phyloP scores from a whole-genome alignment of 1,140 invertebrate species.

The Neotoxoptera formosana region DNA sequence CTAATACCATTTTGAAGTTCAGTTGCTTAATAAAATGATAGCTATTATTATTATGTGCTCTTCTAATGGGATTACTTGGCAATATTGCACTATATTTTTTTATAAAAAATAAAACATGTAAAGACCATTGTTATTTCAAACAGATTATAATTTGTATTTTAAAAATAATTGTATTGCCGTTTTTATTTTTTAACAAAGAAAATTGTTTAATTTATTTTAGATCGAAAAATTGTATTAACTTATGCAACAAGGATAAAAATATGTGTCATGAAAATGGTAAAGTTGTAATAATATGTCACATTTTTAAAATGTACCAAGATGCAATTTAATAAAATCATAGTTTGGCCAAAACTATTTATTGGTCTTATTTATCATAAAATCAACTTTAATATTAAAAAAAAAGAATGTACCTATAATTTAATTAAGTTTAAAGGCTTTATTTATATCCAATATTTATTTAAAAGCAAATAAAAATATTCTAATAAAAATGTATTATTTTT shows the following conservation, averaged over 20 bases:
- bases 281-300: not conserved
- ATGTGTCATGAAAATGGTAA: not conserved
- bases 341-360: too few relatives aligned
- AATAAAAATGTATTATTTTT: not conserved
- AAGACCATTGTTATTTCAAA: too few relatives aligned
- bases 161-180: not conserved
- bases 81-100: too few relatives aligned
- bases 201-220: not conserved
- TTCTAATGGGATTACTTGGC: too few relatives aligned
- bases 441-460: not conserved
- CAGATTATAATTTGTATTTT: too few relatives aligned
- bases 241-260: not conserved
- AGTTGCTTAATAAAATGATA: too few relatives aligned
- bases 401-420: not conserved
- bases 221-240: not conserved
- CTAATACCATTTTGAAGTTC: too few relatives aligned
- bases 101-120: too few relatives aligned
- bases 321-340: too few relatives aligned
- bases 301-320: not conserved
- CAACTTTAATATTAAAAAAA: too few relatives aligned
- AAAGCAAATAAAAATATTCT: not conserved
- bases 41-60: too few relatives aligned
- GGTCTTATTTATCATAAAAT: too few relatives aligned
- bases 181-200: not conserved
- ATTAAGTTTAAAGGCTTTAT: not conserved